A percentile compares a stretch with the other conserved stretches of the same genome.
phyloP scores from a whole-genome alignment of 2,888 invertebrate genomes.

The Andrena chrysosceles region DNA sequence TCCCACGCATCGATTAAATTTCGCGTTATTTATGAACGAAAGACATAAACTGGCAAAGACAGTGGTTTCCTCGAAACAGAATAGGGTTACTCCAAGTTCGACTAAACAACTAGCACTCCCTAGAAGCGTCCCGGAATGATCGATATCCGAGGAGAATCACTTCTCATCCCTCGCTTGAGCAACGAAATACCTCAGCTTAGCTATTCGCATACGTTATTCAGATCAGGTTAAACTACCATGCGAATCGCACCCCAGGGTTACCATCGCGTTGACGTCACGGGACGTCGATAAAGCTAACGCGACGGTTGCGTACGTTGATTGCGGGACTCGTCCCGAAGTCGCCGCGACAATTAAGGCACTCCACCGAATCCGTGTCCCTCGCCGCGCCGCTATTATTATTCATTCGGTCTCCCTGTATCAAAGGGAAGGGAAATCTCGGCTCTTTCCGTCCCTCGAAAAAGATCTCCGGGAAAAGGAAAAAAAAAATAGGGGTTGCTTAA shows the following conservation, averaged over 20 bases:
- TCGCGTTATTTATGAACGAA: too few relatives aligned
- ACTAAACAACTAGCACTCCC: neutral
- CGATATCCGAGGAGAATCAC: neutral
- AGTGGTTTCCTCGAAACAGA: too few relatives aligned
- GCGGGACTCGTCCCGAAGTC: neutral
- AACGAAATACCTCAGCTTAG: constrained; percentile 7
- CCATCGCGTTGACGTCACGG: constrained; percentile 19
- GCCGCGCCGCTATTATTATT: constrained; percentile 31
- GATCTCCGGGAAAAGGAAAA: neutral
- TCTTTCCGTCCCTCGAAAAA: constrained; percentile 23
- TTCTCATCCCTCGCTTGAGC: neutral
- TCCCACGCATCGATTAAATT: too few relatives aligned
- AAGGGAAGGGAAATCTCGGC: constrained; percentile 27
- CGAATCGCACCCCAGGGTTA: constrained; percentile 21
- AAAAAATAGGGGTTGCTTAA: constrained; percentile 21
- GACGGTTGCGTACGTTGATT: neutral
- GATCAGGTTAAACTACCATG: neutral
- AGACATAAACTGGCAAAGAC: too few relatives aligned
- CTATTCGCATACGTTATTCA: constrained; percentile 28
- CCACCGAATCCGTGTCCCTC: neutral
- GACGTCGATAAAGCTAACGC: constrained; percentile 24
- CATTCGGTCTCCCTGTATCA: constrained; percentile 14
- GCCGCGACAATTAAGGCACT: constrained; percentile 11
- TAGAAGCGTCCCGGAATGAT: neutral
- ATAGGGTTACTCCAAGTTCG: too few relatives aligned